Conservation (phyloP, 2,888 invertebrate species). For the Coecobrya sp. region DNA sequence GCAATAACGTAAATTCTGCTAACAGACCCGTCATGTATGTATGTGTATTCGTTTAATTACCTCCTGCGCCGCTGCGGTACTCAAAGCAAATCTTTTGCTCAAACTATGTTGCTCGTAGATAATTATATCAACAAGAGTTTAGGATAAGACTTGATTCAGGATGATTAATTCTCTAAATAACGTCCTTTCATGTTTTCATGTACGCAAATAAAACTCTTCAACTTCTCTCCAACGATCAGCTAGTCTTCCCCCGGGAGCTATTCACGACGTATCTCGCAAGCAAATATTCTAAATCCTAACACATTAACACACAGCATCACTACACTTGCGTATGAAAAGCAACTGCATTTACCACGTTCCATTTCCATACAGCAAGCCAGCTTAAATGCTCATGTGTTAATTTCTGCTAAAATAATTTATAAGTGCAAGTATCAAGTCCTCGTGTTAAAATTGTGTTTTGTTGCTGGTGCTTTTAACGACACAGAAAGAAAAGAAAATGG, state of each 20-base stretch:
- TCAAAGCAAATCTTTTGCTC: constrained; percentile 18
- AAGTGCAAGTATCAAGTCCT: background rate
- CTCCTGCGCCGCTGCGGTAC: background rate
- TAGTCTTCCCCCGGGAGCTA: constrained; percentile 29
- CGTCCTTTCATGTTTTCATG: background rate
- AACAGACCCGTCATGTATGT: background rate
- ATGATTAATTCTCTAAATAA: constrained; percentile 46
- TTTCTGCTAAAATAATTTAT: constrained; percentile 23
- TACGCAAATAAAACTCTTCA: background rate
- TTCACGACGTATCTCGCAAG: background rate
- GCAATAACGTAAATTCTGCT: too few species aligned
- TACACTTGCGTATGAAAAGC: too few species aligned
- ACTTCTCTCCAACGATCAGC: constrained; percentile 17
- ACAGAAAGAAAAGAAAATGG: background rate
- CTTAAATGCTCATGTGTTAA: background rate
- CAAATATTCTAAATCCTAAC: background rate
- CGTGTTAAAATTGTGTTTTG: background rate
- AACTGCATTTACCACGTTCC: too few species aligned
- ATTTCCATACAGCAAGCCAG: too few species aligned
- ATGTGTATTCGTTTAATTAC: background rate
- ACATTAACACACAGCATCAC: too few species aligned
- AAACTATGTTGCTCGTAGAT: constrained; percentile 27
- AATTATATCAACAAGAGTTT: constrained; percentile 14
- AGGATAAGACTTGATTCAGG: background rate
- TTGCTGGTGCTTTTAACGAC: background rate